Conservation (phyloP, 1,140 invertebrate species). For the Anastrepha ludens region DNA sequence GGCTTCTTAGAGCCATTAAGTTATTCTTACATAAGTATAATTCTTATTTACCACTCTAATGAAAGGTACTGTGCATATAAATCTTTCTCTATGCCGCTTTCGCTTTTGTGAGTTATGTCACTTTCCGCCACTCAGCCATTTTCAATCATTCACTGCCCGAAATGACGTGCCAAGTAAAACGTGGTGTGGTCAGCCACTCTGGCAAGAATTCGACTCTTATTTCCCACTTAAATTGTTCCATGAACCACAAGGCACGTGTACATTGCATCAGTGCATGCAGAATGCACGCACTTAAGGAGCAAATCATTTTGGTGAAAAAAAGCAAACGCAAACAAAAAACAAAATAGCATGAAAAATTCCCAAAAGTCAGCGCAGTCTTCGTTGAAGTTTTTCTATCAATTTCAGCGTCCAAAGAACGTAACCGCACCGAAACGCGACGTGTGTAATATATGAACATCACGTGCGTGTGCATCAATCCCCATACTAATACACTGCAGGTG, state of each 20-base stretch:
- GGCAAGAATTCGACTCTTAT: background rate
- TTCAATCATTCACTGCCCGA: background rate
- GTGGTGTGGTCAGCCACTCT: background rate
- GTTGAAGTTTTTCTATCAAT: constrained; percentile 32
- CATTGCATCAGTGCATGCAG: background rate
- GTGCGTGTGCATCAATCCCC: background rate
- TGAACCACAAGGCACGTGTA: background rate
- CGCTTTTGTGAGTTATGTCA: too few species aligned
- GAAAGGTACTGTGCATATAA: too few species aligned
- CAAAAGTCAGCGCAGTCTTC: background rate
- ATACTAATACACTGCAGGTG: background rate
- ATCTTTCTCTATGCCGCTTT: too few species aligned
- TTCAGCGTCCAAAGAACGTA: background rate
- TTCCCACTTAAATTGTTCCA: background rate
- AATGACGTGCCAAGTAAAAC: background rate
- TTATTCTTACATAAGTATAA: too few species aligned
- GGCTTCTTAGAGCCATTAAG: too few species aligned
- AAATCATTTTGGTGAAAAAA: constrained; percentile 2
- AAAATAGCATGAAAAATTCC: background rate
- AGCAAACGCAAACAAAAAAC: too few species aligned
- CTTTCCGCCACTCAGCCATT: background rate
- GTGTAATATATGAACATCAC: background rate
- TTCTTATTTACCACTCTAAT: too few species aligned
- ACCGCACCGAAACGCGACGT: background rate
- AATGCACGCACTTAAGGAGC: background rate